These are phyloP conservation scores for Mesorhabditis spiculigera DNA, from an alignment of 2,888 invertebrate genomes.

Conservation along the genomic window DNA sequence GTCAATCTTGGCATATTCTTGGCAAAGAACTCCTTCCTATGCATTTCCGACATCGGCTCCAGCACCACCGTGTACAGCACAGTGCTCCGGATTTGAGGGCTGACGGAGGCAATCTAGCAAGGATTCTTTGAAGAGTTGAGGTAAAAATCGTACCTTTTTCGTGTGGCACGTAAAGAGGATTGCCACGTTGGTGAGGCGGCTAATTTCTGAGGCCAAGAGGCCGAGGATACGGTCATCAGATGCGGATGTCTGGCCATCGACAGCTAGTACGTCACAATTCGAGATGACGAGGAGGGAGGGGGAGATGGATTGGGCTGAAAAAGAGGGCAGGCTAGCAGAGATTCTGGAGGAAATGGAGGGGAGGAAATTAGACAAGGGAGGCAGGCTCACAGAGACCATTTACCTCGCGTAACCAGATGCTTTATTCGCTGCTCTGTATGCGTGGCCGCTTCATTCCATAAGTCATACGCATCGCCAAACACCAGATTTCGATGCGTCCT, in stretches of 20 bases:
- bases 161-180: slow-evolving; percentile 34
- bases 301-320: slow-evolving; percentile 15
- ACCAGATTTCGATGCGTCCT: slow-evolving; percentile 21
- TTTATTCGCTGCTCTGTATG: slow-evolving; percentile 29
- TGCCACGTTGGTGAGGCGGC: slow-evolving; percentile 15
- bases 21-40: slow-evolving; percentile 23
- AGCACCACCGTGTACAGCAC: slow-evolving; percentile 27
- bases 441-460: slow-evolving; percentile 36
- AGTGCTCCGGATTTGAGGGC: slow-evolving; percentile 16
- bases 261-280: slow-evolving; percentile 29
- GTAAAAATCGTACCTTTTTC: slow-evolving; percentile 14
- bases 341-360: too few species aligned
- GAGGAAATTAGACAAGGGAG: too few species aligned
- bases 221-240: background rate
- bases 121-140: slow-evolving; percentile 12
- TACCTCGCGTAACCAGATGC: slow-evolving; percentile 27
- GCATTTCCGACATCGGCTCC: slow-evolving; percentile 26
- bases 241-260: slow-evolving; percentile 11
- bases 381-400: too few species aligned
- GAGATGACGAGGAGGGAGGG: slow-evolving; percentile 31
- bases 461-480: slow-evolving; percentile 37
- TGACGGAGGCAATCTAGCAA: background rate
- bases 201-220: background rate
- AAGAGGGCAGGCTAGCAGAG: background rate
- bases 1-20: slow-evolving; percentile 9